phyloP scores from a whole-genome alignment of 2,888 invertebrate species.

The Protophormia terraenovae region DNA sequence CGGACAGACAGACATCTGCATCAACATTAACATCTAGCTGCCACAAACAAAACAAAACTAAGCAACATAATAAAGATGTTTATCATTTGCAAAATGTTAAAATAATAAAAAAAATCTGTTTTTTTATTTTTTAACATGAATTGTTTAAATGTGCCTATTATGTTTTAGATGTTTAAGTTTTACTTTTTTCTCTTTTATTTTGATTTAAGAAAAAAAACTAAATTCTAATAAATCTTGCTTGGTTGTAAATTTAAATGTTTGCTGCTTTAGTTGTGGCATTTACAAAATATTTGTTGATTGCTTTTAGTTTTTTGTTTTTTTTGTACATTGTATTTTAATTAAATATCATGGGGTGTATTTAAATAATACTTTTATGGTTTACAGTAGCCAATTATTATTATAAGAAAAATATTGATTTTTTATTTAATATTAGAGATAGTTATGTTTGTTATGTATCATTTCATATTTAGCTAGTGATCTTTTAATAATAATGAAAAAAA shows the following conservation, averaged over 20 bases:
- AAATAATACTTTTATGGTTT: slow-evolving; percentile 51
- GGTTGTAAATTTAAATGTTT: slow-evolving; percentile 34
- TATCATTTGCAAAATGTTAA: slow-evolving; percentile 64
- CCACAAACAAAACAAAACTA: slow-evolving; percentile 21
- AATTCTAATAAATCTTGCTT: slow-evolving; percentile 48
- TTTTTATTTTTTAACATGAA: slow-evolving; percentile 17
- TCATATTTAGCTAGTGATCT: slow-evolving; percentile 8
- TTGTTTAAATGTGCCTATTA: slow-evolving; percentile 49
- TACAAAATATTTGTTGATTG: background rate
- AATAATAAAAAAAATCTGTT: slow-evolving; percentile 66
- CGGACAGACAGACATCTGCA: too few relatives aligned
- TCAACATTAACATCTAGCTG: background rate
- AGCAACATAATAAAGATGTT: slow-evolving; percentile 63
- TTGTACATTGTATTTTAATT: slow-evolving; percentile 37
- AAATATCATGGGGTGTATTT: slow-evolving; percentile 56
- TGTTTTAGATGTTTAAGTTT: slow-evolving; percentile 22
- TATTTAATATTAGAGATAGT: background rate
- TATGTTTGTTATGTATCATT: background rate
- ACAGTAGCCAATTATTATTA: slow-evolving; percentile 40
- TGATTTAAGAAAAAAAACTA: too few relatives aligned
- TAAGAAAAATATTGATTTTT: background rate
- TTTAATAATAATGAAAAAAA: too few relatives aligned
- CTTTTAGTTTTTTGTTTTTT: background rate
- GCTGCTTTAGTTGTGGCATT: slow-evolving; percentile 33
- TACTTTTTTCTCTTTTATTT: background rate